Evolutionary conservation across 2,113 vertebrate species (phyloP).

Genomic region (Barnardius zonarius): DNA sequence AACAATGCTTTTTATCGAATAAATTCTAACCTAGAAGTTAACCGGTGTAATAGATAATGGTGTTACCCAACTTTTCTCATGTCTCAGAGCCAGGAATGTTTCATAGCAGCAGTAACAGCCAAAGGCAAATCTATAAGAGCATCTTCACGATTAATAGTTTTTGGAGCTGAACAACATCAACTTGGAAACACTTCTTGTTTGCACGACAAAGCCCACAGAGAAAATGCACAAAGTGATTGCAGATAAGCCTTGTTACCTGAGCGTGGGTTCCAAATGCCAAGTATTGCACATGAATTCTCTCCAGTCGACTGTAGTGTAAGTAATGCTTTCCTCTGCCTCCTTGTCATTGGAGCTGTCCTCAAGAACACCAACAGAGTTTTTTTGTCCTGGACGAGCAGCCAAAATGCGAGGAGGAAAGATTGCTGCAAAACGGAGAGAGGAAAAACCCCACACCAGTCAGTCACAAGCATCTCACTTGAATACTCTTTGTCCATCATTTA

Average conservation of each 20-base stretch:
- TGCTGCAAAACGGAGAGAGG: conserved; percentile 70
- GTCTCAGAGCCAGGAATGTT: neutral
- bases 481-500: neutral
- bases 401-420: conserved; percentile 91
- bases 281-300: conserved; percentile 99
- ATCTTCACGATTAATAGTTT: neutral
- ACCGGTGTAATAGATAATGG: neutral
- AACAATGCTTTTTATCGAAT: neutral
- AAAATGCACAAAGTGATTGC: neutral
- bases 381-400: conserved; percentile 88
- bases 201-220: neutral
- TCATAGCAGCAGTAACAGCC: neutral
- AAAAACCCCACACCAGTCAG: neutral
- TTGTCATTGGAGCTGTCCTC: conserved; percentile 82
- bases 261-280: conserved; percentile 96
- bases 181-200: neutral
- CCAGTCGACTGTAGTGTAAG: conserved; percentile 96
- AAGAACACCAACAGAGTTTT: conserved; percentile 85
- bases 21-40: neutral
- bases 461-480: neutral
- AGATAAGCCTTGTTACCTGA: conserved; percentile 78
- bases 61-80: neutral
- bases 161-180: neutral
- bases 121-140: neutral
- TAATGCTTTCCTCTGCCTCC: conserved; percentile 85